These are phyloP conservation scores for Galaxias olidus DNA, from an alignment of 2,797 vertebrate species.

Conservation along the genomic window DNA sequence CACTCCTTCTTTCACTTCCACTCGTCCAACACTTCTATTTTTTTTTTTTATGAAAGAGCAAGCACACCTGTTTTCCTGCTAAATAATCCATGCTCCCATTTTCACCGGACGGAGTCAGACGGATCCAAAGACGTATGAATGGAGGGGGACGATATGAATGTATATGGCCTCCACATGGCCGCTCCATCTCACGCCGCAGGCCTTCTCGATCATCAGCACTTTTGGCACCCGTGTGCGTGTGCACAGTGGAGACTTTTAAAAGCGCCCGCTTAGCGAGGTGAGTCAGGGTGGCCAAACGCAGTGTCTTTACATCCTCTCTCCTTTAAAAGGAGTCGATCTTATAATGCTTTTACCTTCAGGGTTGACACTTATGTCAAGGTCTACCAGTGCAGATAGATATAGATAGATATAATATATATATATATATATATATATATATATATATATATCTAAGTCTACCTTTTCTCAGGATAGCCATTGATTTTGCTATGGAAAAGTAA, in stretches of 20 bases:
- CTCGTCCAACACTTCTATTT: too few relatives aligned
- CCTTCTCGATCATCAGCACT: constrained; percentile 57
- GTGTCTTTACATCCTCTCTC: too few relatives aligned
- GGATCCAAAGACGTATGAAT: constrained; percentile 68
- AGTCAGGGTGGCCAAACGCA: too few relatives aligned
- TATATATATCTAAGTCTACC: too few relatives aligned
- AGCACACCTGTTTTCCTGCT: constrained; percentile 66
- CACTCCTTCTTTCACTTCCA: constrained; percentile 57
- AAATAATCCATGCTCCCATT: constrained; percentile 81
- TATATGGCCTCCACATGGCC: not conserved
- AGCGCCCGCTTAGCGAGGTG: not conserved
- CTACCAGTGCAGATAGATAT: too few relatives aligned
- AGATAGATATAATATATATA: too few relatives aligned
- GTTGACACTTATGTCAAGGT: too few relatives aligned
- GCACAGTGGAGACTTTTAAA: not conserved
- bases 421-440: too few relatives aligned
- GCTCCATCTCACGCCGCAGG: constrained; percentile 28
- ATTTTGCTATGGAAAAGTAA: too few relatives aligned
- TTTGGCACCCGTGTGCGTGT: constrained; percentile 23
- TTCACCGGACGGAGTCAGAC: constrained; percentile 48
- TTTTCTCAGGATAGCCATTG: too few relatives aligned
- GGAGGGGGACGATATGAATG: constrained; percentile 54
- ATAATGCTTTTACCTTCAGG: too few relatives aligned
- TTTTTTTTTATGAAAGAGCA: constrained; percentile 75
- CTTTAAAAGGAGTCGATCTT: too few relatives aligned